Base-by-base conservation (phyloP, 2,797 vertebrate species). In the Poecilia wingei region DNA sequence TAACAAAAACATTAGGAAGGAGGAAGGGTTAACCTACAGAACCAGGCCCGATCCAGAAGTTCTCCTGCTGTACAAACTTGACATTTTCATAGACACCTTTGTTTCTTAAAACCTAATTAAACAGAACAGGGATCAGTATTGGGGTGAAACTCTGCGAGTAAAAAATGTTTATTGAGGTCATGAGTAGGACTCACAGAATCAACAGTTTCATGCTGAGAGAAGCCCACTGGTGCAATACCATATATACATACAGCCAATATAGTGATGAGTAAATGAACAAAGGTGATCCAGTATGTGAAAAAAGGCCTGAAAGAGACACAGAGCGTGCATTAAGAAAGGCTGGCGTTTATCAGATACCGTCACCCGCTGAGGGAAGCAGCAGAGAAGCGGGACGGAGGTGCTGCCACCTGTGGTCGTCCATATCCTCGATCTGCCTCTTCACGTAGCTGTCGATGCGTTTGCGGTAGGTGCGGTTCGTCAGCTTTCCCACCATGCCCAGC, bases 221-320 rank as follows among this genome's bases (percentile, higher is more conserved):
- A 99, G 87, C 98, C 98, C 91, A 99, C 97, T 0, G 98, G 98
- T 25, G 98, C 98, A 0, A 99, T 97, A 61, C 98, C 98, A 0
- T 99, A 99, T 94, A 98, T 99, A 84, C 97, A 98, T 74, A 99
- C 97, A 0, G 98, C 97, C 0, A 99, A 93, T 87, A 99, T 97
- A 66, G 98, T 99, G 90, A 99, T 98, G 80, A 99, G 97, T 13
- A 98, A 96, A 91, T 99, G 98, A 92, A 99, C 98, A 78, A 98
- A 96, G 45, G 98, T 99, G 86, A 99, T 98, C 98, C 98, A 99
- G 94, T 99, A 99, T 18, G 98, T 99, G 92, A 99, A 99, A 95
- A 99, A 99, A 59, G 98, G 98, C 94, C 98, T 99, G 86, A 18
- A 87, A 79, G 36, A 89, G 9, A 84, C 33, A 81, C 41, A 88